Conservation (phyloP, 2,888 invertebrate species). For the Trypoxylon attenuatum region DNA sequence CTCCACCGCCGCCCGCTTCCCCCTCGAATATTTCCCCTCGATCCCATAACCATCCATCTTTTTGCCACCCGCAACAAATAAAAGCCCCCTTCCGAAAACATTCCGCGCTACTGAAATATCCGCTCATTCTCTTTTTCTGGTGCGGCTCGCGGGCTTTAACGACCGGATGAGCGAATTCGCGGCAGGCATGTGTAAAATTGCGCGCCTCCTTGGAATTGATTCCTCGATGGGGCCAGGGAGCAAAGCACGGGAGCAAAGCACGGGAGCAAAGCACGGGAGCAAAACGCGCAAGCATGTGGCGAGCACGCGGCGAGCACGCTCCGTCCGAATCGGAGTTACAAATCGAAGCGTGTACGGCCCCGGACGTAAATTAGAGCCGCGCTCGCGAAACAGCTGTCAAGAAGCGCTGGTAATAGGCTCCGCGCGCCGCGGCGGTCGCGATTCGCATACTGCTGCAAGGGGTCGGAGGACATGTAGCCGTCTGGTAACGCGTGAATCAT, state of each 20-base stretch:
- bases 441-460: too few species aligned
- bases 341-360: conserved; percentile 38
- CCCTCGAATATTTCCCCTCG: not conserved
- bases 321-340: conserved; percentile 8
- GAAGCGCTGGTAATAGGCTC: not conserved
- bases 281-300: not conserved
- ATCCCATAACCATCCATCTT: not conserved
- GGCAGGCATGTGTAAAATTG: not conserved
- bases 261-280: not conserved
- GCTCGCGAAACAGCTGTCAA: conserved; percentile 6
- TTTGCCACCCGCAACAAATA: not conserved
- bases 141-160: not conserved
- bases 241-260: not conserved
- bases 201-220: not conserved
- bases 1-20: not conserved
- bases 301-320: not conserved
- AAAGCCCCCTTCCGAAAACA: not conserved
- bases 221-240: not conserved
- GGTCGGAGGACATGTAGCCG: too few species aligned
- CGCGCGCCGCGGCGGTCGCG: not conserved
- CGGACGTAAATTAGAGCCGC: conserved; percentile 35
- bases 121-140: too few species aligned
- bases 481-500: too few species aligned
- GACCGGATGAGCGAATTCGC: not conserved
- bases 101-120: not conserved